Base-by-base conservation (phyloP, 2,113 vertebrate genomes). In the Oplegnathus fasciatus region DNA sequence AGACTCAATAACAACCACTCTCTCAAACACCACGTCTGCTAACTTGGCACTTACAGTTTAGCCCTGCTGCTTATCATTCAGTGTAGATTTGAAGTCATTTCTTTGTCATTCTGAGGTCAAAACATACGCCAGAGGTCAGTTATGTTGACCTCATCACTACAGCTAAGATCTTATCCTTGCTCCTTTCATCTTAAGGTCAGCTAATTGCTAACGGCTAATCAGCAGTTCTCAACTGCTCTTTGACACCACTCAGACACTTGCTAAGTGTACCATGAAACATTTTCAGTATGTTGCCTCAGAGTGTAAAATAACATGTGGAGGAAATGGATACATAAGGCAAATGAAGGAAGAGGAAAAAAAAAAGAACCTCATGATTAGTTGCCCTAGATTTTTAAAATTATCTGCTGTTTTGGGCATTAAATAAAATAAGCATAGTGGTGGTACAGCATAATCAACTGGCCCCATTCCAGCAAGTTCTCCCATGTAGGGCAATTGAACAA, bases 401-500 rank as follows among this genome's bases (percentile, higher is more conserved):
- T 94, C 87, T 92, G 79, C 92, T 94, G 91, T 93, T 93, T 93
- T 93, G 83, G 87, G 78, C 82, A 89, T 94, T 93, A 93, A 93
- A 91, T 92, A 92, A 92, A 93, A 90, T 93, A 93, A 92, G 89
- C 91, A 84, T 90, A 84, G 80, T 92, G 87, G 87, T 69, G 80
- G 68, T 86, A 58, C 65, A 79, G 87, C 81, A 89, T 94, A 92
- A 95, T 95, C 92, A 91, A 83, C 84, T 93, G 90, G 85, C 94
- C 93, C 92, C 88, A 84, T 94, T 94, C 82, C 72, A 66, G 84
- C 77, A 89, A 87, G 65, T 88, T 91, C 81, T 88, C 74, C 75
- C 86, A 94, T 93, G 91, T 94, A 93, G 94, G 93, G 88, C 94
- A 94, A 95, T 93, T 94, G 94, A 94, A 94, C 93, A 94, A 93